Conservation (phyloP, 2,888 invertebrate genomes). For the Cosmia pyralina region DNA sequence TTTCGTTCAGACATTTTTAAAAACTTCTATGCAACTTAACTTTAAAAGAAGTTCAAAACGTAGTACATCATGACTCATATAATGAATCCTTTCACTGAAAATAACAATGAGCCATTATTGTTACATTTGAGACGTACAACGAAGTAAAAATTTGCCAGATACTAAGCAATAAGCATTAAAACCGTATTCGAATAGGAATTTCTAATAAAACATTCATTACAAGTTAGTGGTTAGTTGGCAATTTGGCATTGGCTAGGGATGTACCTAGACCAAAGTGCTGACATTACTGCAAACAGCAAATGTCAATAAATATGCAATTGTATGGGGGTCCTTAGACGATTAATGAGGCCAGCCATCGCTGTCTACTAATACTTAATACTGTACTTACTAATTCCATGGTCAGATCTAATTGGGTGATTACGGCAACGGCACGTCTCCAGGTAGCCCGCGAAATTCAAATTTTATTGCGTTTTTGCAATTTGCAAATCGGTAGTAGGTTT, state of each 20-base stretch:
- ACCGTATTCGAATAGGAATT: slow-evolving; percentile 49
- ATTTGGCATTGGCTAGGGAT: slow-evolving; percentile 59
- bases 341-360: too few relatives aligned
- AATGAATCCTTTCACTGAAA: slow-evolving; percentile 54
- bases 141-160: slow-evolving; percentile 33
- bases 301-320: too few relatives aligned
- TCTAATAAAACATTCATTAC: slow-evolving; percentile 48
- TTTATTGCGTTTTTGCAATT: too few relatives aligned
- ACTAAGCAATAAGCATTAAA: slow-evolving; percentile 27
- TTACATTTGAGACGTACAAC: slow-evolving; percentile 17
- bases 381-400: too few relatives aligned
- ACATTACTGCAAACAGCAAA: too few relatives aligned
- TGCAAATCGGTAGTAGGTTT: too few relatives aligned
- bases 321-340: too few relatives aligned
- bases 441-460: too few relatives aligned
- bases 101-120: slow-evolving; percentile 45
- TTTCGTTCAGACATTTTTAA: slow-evolving; percentile 94
- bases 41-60: slow-evolving; percentile 50
- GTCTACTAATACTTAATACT: too few relatives aligned
- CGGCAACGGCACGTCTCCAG: too few relatives aligned
- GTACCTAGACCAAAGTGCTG: too few relatives aligned
- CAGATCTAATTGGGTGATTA: too few relatives aligned
- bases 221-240: slow-evolving; percentile 69
- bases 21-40: slow-evolving; percentile 53
- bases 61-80: slow-evolving; percentile 67